Evolutionary conservation across 1,140 invertebrate species (phyloP).

Genomic region (Stegodyphus dumicola): DNA sequence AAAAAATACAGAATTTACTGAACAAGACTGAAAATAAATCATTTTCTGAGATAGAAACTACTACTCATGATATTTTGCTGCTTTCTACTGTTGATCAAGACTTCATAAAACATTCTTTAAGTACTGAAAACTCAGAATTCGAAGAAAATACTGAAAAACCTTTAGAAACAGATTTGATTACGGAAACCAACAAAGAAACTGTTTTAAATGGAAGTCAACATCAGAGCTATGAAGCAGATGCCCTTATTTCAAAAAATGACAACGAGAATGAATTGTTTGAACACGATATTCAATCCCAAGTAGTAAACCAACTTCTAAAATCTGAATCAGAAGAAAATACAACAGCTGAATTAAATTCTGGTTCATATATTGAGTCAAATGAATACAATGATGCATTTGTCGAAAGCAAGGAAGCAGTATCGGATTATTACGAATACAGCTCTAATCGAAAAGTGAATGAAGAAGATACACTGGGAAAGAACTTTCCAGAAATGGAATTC

Average conservation of each 20-base stretch:
- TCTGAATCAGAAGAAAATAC: neutral
- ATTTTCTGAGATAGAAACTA: too few relatives aligned
- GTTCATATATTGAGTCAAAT: neutral
- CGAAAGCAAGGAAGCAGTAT: neutral
- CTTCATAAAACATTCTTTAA: too few relatives aligned
- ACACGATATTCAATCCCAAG: neutral
- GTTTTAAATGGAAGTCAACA: too few relatives aligned
- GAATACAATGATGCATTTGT: conserved; percentile 34
- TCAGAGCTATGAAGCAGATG: too few relatives aligned
- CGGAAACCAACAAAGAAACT: too few relatives aligned
- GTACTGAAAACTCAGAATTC: neutral
- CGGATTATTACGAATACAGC: conserved; percentile 21
- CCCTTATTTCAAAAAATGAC: too few relatives aligned
- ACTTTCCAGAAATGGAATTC: neutral
- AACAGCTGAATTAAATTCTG: conserved; percentile 6
- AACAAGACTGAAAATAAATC: too few relatives aligned
- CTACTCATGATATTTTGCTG: too few relatives aligned
- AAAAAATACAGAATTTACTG: conserved; percentile 1
- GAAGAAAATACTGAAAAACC: neutral
- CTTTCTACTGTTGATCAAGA: too few relatives aligned
- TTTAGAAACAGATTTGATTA: neutral
- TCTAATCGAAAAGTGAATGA: conserved; percentile 13
- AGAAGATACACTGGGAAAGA: neutral
- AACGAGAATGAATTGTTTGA: neutral
- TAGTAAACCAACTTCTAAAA: neutral